Percentiles rank a stretch among this genome's conserved stretches.
These are phyloP conservation scores for Drosophila neutralis DNA, from an alignment of 2,888 invertebrate genomes.

Conservation along the genomic window DNA sequence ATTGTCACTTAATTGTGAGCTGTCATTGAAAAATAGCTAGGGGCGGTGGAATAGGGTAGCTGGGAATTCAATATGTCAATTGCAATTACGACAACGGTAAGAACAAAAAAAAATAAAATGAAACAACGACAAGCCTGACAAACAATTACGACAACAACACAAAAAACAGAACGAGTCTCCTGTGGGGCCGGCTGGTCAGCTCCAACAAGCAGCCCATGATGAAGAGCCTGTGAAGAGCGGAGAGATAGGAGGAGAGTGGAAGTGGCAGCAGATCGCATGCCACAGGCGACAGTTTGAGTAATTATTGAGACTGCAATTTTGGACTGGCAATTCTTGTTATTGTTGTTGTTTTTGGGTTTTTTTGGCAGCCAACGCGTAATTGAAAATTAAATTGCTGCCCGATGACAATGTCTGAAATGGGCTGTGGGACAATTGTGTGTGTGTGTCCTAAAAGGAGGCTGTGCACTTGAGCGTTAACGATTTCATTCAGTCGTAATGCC, in stretches of 20 bases:
- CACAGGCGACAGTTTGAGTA: conserved; percentile 79
- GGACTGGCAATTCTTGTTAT: conserved; percentile 43
- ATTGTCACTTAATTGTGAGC: conserved; percentile 70
- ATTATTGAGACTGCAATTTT: conserved; percentile 75
- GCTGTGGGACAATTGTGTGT: neutral
- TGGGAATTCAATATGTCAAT: conserved; percentile 69
- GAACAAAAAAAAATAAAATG: conserved; percentile 12
- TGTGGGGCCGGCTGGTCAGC: conserved; percentile 45
- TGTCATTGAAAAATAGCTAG: conserved; percentile 32
- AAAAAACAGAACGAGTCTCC: conserved; percentile 46
- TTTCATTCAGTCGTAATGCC: conserved; percentile 53
- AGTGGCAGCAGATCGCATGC: conserved; percentile 40
- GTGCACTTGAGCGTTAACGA: conserved; percentile 65
- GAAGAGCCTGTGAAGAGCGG: conserved; percentile 15
- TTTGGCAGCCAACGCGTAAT: conserved; percentile 74
- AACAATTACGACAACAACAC: conserved; percentile 67
- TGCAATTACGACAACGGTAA: conserved; percentile 64
- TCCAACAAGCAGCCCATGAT: conserved; percentile 31
- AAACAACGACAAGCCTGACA: conserved; percentile 67
- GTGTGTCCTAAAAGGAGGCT: conserved; percentile 33
- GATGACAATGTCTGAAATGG: conserved; percentile 40
- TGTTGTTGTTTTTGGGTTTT: conserved; percentile 21
- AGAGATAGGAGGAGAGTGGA: neutral
- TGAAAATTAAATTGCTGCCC: conserved; percentile 75
- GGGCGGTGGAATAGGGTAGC: conserved; percentile 28